Evolutionary conservation across 92 coral and sea anemone species (phyloP).

Genomic region (Plumapathes pennacea): DNA sequence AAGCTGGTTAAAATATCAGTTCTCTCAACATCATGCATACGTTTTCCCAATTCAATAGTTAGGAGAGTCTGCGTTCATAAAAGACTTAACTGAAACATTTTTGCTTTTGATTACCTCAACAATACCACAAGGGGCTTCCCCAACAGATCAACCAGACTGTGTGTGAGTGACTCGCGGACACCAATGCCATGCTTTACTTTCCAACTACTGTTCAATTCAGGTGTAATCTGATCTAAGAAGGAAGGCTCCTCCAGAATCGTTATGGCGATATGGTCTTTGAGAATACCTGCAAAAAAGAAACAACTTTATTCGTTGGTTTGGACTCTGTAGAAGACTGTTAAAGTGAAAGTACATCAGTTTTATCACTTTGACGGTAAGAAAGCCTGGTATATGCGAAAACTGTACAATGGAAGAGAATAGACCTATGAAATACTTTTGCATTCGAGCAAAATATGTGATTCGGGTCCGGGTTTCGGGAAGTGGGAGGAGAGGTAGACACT

Average conservation of each 20-base stretch:
- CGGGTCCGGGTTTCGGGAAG: too few species aligned
- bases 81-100: too few species aligned
- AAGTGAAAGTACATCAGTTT: too few species aligned
- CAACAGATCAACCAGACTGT: conserved; percentile 48
- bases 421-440: too few species aligned
- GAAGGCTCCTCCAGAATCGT: background rate
- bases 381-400: too few species aligned
- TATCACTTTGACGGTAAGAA: too few species aligned
- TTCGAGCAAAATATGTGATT: too few species aligned
- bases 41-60: background rate
- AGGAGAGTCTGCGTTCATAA: background rate
- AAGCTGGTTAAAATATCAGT: too few species aligned
- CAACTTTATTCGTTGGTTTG: too few species aligned
- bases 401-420: too few species aligned
- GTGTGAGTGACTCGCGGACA: conserved; percentile 53
- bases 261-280: background rate
- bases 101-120: conserved; percentile 44
- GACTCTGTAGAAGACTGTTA: too few species aligned
- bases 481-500: too few species aligned
- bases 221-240: conserved; percentile 34
- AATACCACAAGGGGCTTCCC: conserved; percentile 65
- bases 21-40: background rate
- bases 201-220: conserved; percentile 58
- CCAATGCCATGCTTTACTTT: conserved; percentile 39
- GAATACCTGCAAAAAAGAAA: conserved; percentile 15